These are phyloP conservation scores for Corvus hawaiiensis DNA, from an alignment of 2,113 vertebrate genomes.

Conservation along the genomic window DNA sequence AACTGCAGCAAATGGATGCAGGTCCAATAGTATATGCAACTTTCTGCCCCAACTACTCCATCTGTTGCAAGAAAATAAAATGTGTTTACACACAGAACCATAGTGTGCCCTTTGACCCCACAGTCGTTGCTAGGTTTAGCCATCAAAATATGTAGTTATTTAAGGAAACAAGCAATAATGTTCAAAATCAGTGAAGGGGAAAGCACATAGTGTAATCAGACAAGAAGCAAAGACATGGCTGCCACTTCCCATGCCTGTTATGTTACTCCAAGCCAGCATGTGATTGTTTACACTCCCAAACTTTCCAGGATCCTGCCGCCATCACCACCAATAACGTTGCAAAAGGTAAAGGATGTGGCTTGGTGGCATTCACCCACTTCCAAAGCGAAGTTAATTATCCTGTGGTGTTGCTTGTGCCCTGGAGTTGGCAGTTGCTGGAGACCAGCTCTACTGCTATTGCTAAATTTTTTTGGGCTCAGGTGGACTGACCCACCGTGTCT, in stretches of 20 bases:
- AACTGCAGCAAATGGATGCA: background rate
- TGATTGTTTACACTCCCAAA: background rate
- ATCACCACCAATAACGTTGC: background rate
- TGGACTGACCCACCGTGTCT: accelerated
- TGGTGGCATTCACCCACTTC: background rate
- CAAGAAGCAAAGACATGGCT: background rate
- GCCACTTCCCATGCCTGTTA: background rate
- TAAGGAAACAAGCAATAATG: background rate
- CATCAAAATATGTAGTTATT: background rate
- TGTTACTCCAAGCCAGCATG: background rate
- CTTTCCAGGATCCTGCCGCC: background rate
- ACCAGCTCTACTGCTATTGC: background rate
- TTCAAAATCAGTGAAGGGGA: background rate
- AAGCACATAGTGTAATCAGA: background rate
- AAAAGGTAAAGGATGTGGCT: conserved; percentile 1
- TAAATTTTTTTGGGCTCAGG: background rate
- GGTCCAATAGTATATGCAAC: background rate
- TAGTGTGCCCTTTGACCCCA: background rate
- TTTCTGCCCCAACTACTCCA: background rate
- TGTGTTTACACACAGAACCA: background rate
- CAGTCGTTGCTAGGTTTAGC: background rate
- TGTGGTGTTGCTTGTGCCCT: background rate
- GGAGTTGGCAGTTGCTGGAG: background rate
- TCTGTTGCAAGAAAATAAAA: background rate
- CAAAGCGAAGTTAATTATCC: background rate